These are phyloP conservation scores for Oppia nitens DNA, from an alignment of 1,140 invertebrate genomes.

Conservation along the genomic window DNA sequence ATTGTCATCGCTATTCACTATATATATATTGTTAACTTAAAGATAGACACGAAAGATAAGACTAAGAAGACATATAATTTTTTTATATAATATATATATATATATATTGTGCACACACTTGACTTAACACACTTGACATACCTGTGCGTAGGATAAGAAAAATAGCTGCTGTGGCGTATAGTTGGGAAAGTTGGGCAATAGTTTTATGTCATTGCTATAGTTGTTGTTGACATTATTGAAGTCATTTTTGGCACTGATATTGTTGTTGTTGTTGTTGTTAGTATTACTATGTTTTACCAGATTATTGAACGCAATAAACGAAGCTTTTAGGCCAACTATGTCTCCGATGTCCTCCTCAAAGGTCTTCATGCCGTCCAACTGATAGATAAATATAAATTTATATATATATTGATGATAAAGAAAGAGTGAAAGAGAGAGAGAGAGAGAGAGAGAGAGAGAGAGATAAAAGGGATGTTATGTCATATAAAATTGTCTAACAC, in stretches of 20 bases:
- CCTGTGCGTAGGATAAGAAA: conserved; percentile 10
- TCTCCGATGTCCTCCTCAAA: conserved; percentile 12
- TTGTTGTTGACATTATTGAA: not conserved
- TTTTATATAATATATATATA: too few species aligned
- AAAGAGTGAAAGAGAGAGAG: not conserved
- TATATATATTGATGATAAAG: not conserved
- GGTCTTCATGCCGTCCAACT: conserved; percentile 8
- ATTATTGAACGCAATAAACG: conserved; percentile 5
- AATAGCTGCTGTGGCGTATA: conserved; percentile 5
- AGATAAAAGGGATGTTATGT: not conserved
- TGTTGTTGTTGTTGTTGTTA: not conserved
- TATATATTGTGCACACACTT: too few species aligned
- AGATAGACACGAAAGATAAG: too few species aligned
- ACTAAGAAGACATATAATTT: too few species aligned
- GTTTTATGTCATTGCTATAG: too few species aligned
- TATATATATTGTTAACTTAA: too few species aligned
- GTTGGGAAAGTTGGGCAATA: conserved; percentile 3
- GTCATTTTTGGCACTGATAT: not conserved
- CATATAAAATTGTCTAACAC: too few species aligned
- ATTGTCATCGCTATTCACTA: too few species aligned
- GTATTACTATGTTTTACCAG: not conserved
- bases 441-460: not conserved
- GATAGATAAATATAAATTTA: not conserved
- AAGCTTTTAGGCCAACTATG: conserved; percentile 5
- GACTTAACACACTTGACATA: not conserved